A percentile compares a stretch with the other conserved stretches of the same genome.
Evolutionary conservation across 2,797 vertebrate genomes (phyloP).

Genomic region (Micropoecilia bifurca): DNA sequence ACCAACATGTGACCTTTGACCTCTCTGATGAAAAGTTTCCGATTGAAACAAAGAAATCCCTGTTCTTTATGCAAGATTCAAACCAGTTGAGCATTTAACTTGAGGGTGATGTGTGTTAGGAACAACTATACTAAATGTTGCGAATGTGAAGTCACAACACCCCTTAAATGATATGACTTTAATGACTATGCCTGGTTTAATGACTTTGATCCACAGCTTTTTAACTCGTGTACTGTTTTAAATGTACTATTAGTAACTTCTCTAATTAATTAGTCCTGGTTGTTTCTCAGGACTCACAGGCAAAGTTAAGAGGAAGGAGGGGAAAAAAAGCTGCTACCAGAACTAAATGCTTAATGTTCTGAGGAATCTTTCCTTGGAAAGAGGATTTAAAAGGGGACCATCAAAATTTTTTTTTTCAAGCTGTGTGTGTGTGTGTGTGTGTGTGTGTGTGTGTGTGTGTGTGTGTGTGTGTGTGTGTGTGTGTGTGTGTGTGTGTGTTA

Average conservation of each 20-base stretch:
- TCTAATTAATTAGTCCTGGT: not conserved
- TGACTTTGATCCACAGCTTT: not conserved
- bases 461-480: too few relatives aligned
- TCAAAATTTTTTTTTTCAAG: not conserved
- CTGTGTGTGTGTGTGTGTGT: too few relatives aligned
- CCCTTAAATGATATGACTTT: not conserved
- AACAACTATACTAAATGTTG: not conserved
- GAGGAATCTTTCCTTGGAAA: not conserved
- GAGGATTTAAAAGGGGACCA: not conserved
- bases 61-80: too few relatives aligned
- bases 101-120: not conserved
- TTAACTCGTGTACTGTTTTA: not conserved
- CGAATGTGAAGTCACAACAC: not conserved
- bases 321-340: not conserved
- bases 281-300: not conserved
- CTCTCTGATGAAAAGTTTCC: too few relatives aligned
- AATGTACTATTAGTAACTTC: not conserved
- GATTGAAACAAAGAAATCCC: too few relatives aligned
- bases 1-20: too few relatives aligned
- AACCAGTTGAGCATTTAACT: too few relatives aligned
- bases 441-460: too few relatives aligned
- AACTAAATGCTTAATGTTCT: not conserved
- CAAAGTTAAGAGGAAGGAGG: not conserved
- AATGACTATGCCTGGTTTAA: not conserved
- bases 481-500: too few relatives aligned